Base-by-base conservation (phyloP, 2,113 vertebrate genomes). In the Eulemur rufifrons region DNA sequence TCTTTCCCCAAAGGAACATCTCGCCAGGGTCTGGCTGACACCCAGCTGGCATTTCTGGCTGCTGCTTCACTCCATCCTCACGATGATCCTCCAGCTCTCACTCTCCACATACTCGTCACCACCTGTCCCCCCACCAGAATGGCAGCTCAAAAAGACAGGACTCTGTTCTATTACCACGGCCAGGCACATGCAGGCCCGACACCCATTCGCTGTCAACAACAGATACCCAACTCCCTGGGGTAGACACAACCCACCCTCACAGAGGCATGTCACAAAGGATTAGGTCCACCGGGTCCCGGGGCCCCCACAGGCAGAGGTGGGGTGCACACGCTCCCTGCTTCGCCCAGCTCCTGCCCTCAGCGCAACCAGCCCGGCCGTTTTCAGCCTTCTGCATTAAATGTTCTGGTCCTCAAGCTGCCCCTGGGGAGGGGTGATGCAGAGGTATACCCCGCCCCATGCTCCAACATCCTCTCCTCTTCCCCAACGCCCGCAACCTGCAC, bases 341-440 rank as follows among this genome's bases (percentile, higher is more conserved):
- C 63, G 7, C 25, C 11, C 42, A 63, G 86, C 18, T 64, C 11
- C 52, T 14, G 52, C 47, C 23, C 47, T 18, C 25, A 6, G 69
- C 52, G 37, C 69, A 9, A 5, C 39, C 4, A 15, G 66, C n/a
- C 64, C 71, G 50, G 64, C 56, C 34, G 27, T 37, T 25, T 32
- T 5, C 25, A 32, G 47, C 6, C 61, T 27, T 29, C 4, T 3
- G n/a, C 50, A n/a, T 21, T 14, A n/a, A 91, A 8, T 39, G 71
- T 6, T 4, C 8, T 2, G 14, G 47, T 20, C 50, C 91, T 56
- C 47, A 14, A 7, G 20, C 29, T 4, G 1, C n/a, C n/a, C 68
- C 34, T 29, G 11, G 45, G 34, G 8, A 25, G 34, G 7, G 0
- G 18, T 3, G 6, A 32, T 14, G 14, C 0, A 9, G n/a, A 20